Evolutionary conservation across 2,888 invertebrate genomes (phyloP), one percentile per base, ranked within the genome.

Genomic region (Dioctria linearis): DNA sequence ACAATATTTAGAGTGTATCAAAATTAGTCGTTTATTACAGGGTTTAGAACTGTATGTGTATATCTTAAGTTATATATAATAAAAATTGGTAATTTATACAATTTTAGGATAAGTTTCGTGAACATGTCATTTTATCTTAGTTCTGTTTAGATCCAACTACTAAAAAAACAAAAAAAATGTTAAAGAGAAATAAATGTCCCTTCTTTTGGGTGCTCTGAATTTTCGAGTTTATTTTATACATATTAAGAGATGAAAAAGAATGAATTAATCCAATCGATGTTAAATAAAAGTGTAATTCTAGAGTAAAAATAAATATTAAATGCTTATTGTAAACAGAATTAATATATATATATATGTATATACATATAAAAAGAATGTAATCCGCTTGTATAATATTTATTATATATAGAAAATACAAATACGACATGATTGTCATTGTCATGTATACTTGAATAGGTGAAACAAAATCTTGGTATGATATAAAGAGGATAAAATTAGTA

Each of bases 321-420:
- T 76, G 76, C 76, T 76, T 76, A 5, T 76, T 76, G 63, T 63
- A 49, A 76, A 75, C 4, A 59, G 43, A 75, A 63, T n/a, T n/a
- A 63, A 61, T 46, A 63, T 76, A 63, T 76, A 57, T n/a, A 25
- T 25, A 2, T 25, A 25, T 25, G 25, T 25, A 25, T 25, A 25
- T 25, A 25, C 25, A 25, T 25, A 25, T 25, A 25, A 25, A 25
- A 25, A 25, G 25, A 25, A 25, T 25, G 25, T 25, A 25, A 25
- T 25, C 25, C 25, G 25, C 25, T 25, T 25, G 25, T 25, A 25
- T 25, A 25, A 25, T 2, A 25, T 25, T 25, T 25, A 25, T 25
- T 25, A 25, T 25, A 25, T 25, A 25, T 25, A 25, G 25, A 25
- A 25, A 25, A 25, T 25, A 25, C 25, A 25, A 25, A 25, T 25